A percentile compares a stretch with the other conserved stretches of the same genome.
Evolutionary conservation across 92 coral and sea anemone species (phyloP).

Genomic region (Scolanthus callimorphus): DNA sequence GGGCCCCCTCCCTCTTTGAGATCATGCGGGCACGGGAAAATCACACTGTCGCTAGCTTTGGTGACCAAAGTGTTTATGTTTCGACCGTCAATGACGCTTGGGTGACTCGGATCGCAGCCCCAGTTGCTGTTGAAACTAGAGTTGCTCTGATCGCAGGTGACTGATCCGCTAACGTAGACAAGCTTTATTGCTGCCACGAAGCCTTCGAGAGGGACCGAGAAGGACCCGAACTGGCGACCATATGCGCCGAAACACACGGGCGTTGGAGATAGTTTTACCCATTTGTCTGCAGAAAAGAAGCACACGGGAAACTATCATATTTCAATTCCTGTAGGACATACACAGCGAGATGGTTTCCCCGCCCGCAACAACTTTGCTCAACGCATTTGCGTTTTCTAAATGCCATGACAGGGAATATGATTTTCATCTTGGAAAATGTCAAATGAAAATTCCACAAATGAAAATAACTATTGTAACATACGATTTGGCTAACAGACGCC

Average conservation of each 20-base stretch:
- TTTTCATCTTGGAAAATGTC: no score
- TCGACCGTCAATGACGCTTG: constrained; percentile 29
- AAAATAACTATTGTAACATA: no score
- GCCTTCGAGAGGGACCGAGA: constrained; percentile 36
- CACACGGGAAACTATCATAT: no score
- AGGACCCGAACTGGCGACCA: constrained; percentile 27
- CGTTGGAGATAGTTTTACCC: constrained; percentile 7
- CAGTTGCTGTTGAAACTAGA: constrained; percentile 32
- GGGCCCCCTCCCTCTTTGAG: constrained; percentile 10
- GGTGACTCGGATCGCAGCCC: constrained; percentile 56
- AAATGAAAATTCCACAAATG: no score
- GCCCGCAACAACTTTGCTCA: no score
- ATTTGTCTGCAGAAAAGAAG: constrained; percentile 18
- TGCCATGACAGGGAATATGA: no score
- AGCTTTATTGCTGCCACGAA: constrained; percentile 50
- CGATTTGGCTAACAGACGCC: no score
- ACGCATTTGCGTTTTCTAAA: no score
- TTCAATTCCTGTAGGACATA: no score
- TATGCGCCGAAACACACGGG: constrained; percentile 48
- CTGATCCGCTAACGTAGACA: constrained; percentile 33
- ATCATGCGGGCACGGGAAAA: constrained; percentile 45
- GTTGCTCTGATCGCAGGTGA: constrained; percentile 31
- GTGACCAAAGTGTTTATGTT: constrained; percentile 50
- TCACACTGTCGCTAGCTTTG: constrained; percentile 13
- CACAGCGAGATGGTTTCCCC: no score